phyloP scores from a whole-genome alignment of 2,888 invertebrate species.

The Dorcus hopei region DNA sequence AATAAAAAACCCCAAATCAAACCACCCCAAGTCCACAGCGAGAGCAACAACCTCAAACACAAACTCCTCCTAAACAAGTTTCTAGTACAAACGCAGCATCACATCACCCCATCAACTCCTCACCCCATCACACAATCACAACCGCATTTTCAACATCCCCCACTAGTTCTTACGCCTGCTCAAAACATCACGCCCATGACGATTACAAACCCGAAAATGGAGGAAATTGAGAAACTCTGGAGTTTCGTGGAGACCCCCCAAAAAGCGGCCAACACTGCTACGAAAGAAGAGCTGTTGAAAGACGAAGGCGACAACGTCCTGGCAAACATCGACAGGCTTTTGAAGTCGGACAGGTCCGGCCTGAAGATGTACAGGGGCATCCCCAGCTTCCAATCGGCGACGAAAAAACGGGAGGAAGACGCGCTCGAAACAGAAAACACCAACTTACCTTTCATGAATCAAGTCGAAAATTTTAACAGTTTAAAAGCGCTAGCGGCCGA shows the following conservation, averaged over 20 bases:
- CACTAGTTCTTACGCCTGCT: neutral
- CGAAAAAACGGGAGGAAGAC: neutral
- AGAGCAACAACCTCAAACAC: neutral
- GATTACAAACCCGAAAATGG: neutral
- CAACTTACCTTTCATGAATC: neutral
- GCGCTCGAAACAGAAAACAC: neutral
- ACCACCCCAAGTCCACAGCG: neutral
- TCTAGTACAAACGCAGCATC: constrained; percentile 1
- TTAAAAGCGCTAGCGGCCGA: too few relatives aligned
- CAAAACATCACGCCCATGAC: neutral
- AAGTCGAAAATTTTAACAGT: too few relatives aligned
- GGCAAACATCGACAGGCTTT: constrained; percentile 14
- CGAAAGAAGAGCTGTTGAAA: constrained; percentile 12
- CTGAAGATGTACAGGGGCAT: constrained; percentile 7
- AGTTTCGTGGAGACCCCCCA: constrained; percentile 11
- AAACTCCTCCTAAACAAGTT: neutral
- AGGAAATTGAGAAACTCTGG: constrained; percentile 10
- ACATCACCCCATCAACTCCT: neutral
- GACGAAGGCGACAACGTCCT: constrained; percentile 13
- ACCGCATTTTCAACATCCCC: neutral
- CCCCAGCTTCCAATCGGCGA: neutral
- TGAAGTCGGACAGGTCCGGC: constrained; percentile 15
- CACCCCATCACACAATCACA: neutral
- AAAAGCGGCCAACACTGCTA: neutral
- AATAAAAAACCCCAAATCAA: neutral